A percentile compares a stretch with the other conserved stretches of the same genome.
Evolutionary conservation across 2,888 invertebrate genomes (phyloP).

Genomic region (Trichopria drosophilae): DNA sequence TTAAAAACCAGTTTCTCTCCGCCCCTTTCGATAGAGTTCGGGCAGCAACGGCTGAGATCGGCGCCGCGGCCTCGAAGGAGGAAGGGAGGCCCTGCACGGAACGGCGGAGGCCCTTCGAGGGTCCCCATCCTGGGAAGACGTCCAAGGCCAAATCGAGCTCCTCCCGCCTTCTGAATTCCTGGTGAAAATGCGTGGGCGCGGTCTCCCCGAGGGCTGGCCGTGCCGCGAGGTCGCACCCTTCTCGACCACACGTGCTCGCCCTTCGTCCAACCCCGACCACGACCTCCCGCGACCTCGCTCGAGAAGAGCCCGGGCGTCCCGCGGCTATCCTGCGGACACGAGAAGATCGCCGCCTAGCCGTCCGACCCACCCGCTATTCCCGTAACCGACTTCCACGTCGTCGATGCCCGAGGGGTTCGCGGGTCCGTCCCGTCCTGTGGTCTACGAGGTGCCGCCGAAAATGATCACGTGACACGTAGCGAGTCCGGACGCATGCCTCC

Average conservation of each 20-base stretch:
- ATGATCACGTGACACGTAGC: too few relatives aligned
- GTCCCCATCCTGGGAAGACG: conserved; percentile 14
- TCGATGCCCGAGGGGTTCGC: conserved; percentile 39
- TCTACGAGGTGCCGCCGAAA: too few relatives aligned
- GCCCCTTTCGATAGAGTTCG: conserved; percentile 27
- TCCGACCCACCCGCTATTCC: conserved; percentile 6
- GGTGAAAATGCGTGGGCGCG: conserved; percentile 59
- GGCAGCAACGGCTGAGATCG: conserved; percentile 12
- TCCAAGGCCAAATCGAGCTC: conserved; percentile 51
- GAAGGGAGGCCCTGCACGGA: not conserved
- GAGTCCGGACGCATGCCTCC: too few relatives aligned
- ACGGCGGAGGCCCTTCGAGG: not conserved
- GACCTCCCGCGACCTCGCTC: conserved; percentile 28
- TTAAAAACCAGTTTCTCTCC: conserved; percentile 36
- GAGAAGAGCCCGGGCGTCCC: conserved; percentile 3
- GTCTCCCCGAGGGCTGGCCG: conserved; percentile 58
- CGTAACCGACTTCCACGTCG: conserved; percentile 2
- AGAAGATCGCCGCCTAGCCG: conserved; percentile 1
- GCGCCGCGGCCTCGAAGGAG: conserved; percentile 26
- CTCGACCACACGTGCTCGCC: conserved; percentile 50
- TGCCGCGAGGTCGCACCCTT: conserved; percentile 56
- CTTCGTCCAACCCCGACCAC: conserved; percentile 40
- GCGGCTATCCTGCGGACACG: not conserved
- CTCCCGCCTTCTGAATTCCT: conserved; percentile 53
- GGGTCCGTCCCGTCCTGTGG: too few relatives aligned